Base-by-base conservation (phyloP, 2,113 vertebrate species). In the Lipotes vexillifer region DNA sequence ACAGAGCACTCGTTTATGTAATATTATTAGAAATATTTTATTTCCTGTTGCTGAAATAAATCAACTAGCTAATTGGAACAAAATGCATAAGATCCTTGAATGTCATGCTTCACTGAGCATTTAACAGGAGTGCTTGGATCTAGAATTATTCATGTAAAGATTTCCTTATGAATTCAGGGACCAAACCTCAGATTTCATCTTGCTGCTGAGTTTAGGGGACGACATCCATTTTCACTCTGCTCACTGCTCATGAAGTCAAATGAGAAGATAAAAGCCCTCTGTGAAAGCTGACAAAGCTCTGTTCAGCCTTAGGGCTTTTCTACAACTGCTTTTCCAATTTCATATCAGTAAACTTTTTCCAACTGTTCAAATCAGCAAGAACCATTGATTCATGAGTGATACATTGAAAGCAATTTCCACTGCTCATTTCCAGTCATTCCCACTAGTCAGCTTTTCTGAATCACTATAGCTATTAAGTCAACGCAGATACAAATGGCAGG, bases 41-140 rank as follows among this genome's bases (percentile, higher is more conserved):
- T 89, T 97, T 97, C 59, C 59, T 92, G 91, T 41, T 31, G 65
- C 52, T 92, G 33, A 86, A 66, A 85, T 97, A 97, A 98, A 91
- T 98, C 93, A 98, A 77, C 63, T 92, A 94, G 65, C 74, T 98
- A 98, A 98, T 96, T 98, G 81, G 55, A 90, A 91, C 41, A 96
- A 92, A 97, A 97, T 93, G 83, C 88, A 96, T 96, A 88, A 96
- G 93, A 97, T 94, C 66, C 57, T 97, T 97, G 93, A 97, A 97
- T 98, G 94, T 91, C 88, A 89, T 86, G 96, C 96, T 97, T 98
- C 97, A 80, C 44, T 97, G 83, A 97, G 74, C 91, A 89, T 69
- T 96, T 97, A 97, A 89, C 77, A 96, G 75, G 57, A 89, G 84
- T 90, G 90, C 97, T 98, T 96, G 3, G 88, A 90, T 97, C 87